Evolutionary conservation across 2,888 invertebrate species (phyloP).

Genomic region (Acanthopleura granulata): DNA sequence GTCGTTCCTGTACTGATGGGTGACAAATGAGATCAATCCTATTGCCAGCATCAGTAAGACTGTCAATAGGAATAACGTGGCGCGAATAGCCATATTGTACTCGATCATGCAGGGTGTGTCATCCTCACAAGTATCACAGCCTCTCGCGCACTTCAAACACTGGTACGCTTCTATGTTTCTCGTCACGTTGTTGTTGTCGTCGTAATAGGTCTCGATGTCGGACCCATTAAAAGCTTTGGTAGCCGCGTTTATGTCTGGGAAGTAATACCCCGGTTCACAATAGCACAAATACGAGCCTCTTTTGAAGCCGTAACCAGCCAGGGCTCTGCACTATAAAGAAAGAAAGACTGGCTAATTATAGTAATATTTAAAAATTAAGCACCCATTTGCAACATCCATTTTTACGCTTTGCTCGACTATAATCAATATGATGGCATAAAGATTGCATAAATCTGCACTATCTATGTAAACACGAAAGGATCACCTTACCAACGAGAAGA

Average conservation of each 20-base stretch:
- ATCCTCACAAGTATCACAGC: constrained; percentile 61
- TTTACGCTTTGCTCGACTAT: too few species aligned
- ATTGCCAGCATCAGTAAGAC: constrained; percentile 33
- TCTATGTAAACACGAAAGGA: too few species aligned
- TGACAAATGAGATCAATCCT: constrained; percentile 24
- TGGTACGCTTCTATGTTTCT: constrained; percentile 34
- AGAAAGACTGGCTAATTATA: neutral
- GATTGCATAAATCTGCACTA: too few species aligned
- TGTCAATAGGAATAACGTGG: constrained; percentile 40
- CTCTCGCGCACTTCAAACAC: constrained; percentile 55
- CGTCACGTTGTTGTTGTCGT: constrained; percentile 28
- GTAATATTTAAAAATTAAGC: too few species aligned
- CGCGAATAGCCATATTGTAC: constrained; percentile 35
- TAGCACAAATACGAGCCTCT: constrained; percentile 58
- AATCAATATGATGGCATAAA: too few species aligned
- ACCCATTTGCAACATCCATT: too few species aligned
- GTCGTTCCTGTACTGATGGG: constrained; percentile 32
- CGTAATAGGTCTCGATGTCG: constrained; percentile 44
- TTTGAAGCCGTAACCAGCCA: constrained; percentile 53
- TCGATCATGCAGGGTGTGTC: constrained; percentile 57
- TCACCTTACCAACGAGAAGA: too few species aligned
- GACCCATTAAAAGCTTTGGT: constrained; percentile 48
- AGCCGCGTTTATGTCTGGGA: constrained; percentile 49
- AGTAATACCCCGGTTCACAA: constrained; percentile 61
- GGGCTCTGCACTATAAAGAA: constrained; percentile 49